Evolutionary conservation across 2,797 vertebrate species (phyloP).

Genomic region (Hafferia zeledoni): DNA sequence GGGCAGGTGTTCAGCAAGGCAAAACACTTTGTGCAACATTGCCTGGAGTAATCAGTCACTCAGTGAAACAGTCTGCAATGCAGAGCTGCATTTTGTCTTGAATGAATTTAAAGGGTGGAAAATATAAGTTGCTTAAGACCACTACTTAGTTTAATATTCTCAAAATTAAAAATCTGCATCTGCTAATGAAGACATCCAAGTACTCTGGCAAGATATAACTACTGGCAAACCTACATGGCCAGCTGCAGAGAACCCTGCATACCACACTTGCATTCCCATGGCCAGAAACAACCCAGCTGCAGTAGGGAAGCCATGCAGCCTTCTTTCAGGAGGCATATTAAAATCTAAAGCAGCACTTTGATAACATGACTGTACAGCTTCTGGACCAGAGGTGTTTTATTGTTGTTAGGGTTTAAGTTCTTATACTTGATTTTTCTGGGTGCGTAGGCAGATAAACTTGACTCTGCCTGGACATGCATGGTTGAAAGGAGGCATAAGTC

Average conservation of each 20-base stretch:
- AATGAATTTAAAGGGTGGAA: neutral
- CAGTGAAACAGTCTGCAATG: neutral
- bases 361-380: neutral
- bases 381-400: neutral
- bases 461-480: neutral
- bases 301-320: neutral
- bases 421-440: neutral
- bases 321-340: neutral
- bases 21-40: neutral
- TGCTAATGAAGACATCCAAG: neutral
- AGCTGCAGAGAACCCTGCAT: neutral
- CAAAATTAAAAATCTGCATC: neutral
- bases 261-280: neutral
- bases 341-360: neutral
- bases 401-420: neutral
- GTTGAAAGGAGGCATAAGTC: slow-evolving; percentile 22
- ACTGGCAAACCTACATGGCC: rapidly evolving
- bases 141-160: neutral
- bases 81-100: neutral
- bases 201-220: neutral
- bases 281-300: neutral
- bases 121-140: neutral
- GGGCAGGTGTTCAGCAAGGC: neutral
- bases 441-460: neutral
- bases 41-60: neutral